Percentiles rank a stretch among this genome's conserved stretches.
phyloP scores from a whole-genome alignment of 1,140 invertebrate genomes.

The Brachionus plicatilis region DNA sequence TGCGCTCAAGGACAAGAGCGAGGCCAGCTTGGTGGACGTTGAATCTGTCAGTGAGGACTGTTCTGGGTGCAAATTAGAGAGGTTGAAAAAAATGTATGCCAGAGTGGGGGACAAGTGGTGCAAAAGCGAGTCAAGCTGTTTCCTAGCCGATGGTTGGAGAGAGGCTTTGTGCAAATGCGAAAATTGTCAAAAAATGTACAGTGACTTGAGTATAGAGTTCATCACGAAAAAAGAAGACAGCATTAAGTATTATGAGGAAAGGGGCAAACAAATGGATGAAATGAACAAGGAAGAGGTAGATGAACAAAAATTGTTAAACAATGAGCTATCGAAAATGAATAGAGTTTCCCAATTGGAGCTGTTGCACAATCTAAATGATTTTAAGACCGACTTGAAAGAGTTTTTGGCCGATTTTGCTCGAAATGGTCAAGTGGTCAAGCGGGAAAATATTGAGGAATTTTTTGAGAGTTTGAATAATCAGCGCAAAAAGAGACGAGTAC shows the following conservation, averaged over 20 bases:
- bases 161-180: conserved; percentile 65
- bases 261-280: conserved; percentile 49
- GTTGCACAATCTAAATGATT: conserved; percentile 57
- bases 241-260: conserved; percentile 76
- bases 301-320: conserved; percentile 64
- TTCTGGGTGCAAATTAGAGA: conserved; percentile 42
- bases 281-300: conserved; percentile 52
- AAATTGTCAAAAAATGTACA: conserved; percentile 54
- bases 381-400: not conserved
- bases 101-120: conserved; percentile 45
- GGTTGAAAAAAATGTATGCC: not conserved
- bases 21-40: not conserved
- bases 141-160: conserved; percentile 70
- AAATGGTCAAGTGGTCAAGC: conserved; percentile 32
- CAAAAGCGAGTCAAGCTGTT: conserved; percentile 50
- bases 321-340: conserved; percentile 65
- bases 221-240: conserved; percentile 76
- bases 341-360: conserved; percentile 76
- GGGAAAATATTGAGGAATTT: conserved; percentile 34
- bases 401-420: conserved; percentile 13
- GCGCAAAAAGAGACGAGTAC: conserved; percentile 10
- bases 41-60: conserved; percentile 41
- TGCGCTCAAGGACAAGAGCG: not conserved
- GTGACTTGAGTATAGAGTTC: conserved; percentile 57
- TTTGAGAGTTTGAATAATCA: conserved; percentile 28